phyloP scores from a whole-genome alignment of 2,888 invertebrate species.

The Anagyrus pseudococci region DNA sequence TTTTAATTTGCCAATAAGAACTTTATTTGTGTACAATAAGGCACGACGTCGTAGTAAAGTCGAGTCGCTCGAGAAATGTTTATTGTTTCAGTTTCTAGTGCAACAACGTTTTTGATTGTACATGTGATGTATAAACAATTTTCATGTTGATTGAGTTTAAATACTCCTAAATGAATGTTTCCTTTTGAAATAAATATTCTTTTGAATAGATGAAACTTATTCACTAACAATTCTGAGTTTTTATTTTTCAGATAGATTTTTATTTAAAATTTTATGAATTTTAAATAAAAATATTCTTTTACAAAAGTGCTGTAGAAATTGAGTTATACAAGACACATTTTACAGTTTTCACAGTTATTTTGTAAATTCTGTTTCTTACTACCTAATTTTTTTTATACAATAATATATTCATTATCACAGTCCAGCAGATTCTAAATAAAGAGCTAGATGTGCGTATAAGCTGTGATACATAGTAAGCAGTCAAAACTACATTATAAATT shows the following conservation, averaged over 20 bases:
- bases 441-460: constrained; percentile 21
- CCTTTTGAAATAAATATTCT: constrained; percentile 1
- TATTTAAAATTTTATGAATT: neutral
- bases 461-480: too few species aligned
- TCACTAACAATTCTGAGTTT: neutral
- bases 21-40: constrained; percentile 23
- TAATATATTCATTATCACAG: constrained; percentile 15
- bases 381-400: neutral
- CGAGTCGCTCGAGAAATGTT: constrained; percentile 15
- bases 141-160: neutral
- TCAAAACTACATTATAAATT: too few species aligned
- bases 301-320: neutral
- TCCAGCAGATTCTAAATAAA: constrained; percentile 15
- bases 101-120: constrained; percentile 1
- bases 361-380: constrained; percentile 1
- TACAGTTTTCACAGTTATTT: constrained; percentile 1
- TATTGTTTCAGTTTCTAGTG: constrained; percentile 2
- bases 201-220: too few species aligned
- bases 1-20: constrained; percentile 1
- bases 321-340: neutral
- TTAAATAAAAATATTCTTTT: neutral
- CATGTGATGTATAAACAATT: neutral
- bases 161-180: neutral
- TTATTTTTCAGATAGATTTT: neutral
- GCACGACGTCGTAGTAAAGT: constrained; percentile 4